Evolutionary conservation across 2,113 vertebrate genomes (phyloP).

Genomic region (Malurus cyaneus): DNA sequence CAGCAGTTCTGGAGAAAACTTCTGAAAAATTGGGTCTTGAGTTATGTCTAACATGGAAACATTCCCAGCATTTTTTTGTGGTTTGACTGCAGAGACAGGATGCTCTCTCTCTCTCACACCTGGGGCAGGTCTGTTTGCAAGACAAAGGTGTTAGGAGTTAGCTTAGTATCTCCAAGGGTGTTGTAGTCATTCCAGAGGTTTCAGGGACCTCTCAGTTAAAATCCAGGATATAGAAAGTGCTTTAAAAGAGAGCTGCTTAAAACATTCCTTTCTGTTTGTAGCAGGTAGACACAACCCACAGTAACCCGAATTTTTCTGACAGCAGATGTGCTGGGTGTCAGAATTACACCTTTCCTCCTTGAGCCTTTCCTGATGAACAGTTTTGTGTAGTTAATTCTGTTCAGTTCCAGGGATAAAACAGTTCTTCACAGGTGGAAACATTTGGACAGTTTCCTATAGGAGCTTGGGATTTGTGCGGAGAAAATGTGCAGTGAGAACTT

Average conservation of each 20-base stretch:
- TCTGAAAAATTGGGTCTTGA: background rate
- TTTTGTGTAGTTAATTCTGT: background rate
- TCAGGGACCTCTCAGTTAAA: background rate
- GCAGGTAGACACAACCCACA: background rate
- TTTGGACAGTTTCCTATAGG: background rate
- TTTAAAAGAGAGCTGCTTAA: background rate
- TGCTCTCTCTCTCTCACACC: background rate
- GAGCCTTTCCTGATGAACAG: background rate
- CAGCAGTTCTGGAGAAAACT: background rate
- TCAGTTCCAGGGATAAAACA: background rate
- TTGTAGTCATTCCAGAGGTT: background rate
- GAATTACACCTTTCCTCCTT: background rate
- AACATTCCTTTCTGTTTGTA: background rate
- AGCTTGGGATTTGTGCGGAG: background rate
- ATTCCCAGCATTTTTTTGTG: background rate
- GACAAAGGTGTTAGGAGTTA: background rate
- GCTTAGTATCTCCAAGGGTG: background rate
- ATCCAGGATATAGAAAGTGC: background rate
- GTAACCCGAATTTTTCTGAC: background rate
- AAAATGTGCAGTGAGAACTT: background rate
- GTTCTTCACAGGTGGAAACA: background rate
- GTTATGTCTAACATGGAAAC: background rate
- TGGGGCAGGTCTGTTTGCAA: background rate
- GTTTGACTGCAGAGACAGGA: background rate
- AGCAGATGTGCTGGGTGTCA: background rate